Evolutionary conservation across 2,797 vertebrate genomes (phyloP).

Genomic region (Rhynchonycteris naso): DNA sequence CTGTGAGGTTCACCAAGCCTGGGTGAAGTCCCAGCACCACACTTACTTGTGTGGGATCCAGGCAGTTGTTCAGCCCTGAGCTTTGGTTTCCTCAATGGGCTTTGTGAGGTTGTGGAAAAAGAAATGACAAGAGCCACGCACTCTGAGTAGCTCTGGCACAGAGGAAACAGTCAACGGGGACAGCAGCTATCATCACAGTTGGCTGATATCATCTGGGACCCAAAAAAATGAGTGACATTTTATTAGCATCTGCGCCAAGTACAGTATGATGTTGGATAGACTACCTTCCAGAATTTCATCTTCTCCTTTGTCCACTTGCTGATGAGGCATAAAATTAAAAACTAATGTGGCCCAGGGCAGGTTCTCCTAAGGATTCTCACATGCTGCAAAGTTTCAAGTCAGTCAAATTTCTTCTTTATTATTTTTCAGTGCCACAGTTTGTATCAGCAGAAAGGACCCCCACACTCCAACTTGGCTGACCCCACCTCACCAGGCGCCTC

Average conservation of each 20-base stretch:
- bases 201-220: background rate
- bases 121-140: background rate
- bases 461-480: fast-evolving
- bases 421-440: background rate
- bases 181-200: fast-evolving
- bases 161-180: fast-evolving
- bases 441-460: background rate
- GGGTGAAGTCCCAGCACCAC: background rate
- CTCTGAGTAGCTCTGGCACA: background rate
- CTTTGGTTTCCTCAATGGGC: background rate
- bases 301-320: background rate
- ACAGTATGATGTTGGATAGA: fast-evolving
- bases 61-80: background rate
- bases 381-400: background rate
- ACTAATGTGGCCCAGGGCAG: fast-evolving
- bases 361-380: background rate
- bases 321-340: background rate
- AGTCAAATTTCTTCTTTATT: background rate
- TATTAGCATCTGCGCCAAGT: background rate
- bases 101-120: background rate
- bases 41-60: background rate
- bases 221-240: background rate
- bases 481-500: fast-evolving
- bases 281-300: background rate
- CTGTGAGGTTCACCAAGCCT: background rate